Evolutionary conservation across 2,113 vertebrate species (phyloP), one percentile per base, ranked within the genome.

Genomic region (Podocnemis expansa): DNA sequence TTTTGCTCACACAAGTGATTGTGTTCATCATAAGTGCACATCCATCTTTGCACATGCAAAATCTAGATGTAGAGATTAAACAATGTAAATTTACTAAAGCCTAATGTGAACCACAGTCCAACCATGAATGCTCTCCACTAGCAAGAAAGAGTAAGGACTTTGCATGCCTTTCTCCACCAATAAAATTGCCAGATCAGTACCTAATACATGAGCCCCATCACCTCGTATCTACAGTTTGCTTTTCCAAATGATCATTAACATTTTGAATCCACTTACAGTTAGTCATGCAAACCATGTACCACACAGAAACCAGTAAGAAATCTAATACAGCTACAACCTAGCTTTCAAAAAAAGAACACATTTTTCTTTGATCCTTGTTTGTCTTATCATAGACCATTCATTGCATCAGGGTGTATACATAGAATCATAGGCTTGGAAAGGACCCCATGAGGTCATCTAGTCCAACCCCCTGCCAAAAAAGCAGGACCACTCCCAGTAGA

Each of bases 181-280:
- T 63, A 29, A 41, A 9, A 22, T 31, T 10, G n/a, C 38, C 47
- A 83, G 45, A 8, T 29, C 4, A 56, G 55, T 88, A 25, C 19
- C 51, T 78, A 63, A 45, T 13, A 17, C 29, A 70, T 51, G 11
- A 58, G 4, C 29, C 76, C 49, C 41, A 38, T 6, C 55, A 47
- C 2, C 25, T 60, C 47, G 56, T 87, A 89, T 85, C 31, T 91
- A 43, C 9, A 43, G 43, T 17, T 16, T n/a, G 24, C 34, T 90
- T 85, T 78, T 93, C 67, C 87, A 49, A 87, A 13, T 5, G 80
- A 29, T 63, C 49, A 56, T 73, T 91, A 85, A 60, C 43, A n/a
- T 34, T 91, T 82, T 87, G 91, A 96, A 93, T 75, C 56, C 58
- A 89, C 29, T 31, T 21, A 29, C 25, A 84, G 43, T 78, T 73